These are phyloP conservation scores for Xestia sexstrigata DNA, from an alignment of 2,888 invertebrate species.

Conservation along the genomic window DNA sequence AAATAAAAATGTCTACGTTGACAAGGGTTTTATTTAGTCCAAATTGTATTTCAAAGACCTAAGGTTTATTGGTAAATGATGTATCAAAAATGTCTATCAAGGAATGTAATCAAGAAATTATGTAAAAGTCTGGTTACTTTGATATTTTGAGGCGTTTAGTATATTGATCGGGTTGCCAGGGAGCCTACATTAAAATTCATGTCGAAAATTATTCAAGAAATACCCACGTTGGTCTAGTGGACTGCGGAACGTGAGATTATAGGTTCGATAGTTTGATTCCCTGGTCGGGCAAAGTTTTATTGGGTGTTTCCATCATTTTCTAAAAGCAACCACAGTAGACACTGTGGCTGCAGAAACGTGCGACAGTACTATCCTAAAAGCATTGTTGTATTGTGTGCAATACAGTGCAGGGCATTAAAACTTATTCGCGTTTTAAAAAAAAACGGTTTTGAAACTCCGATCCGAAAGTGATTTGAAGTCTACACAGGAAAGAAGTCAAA, in stretches of 20 bases:
- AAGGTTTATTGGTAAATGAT: conserved; percentile 47
- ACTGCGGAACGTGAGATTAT: neutral
- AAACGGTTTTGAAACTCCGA: too few relatives aligned
- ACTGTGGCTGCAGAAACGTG: too few relatives aligned
- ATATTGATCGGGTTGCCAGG: conserved; percentile 1
- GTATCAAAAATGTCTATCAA: conserved; percentile 27
- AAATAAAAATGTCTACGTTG: conserved; percentile 32
- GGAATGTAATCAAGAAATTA: conserved; percentile 21
- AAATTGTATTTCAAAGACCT: conserved; percentile 21
- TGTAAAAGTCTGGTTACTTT: conserved; percentile 3
- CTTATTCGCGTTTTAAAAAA: too few relatives aligned
- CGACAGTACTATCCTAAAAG: too few relatives aligned
- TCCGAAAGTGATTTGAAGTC: neutral
- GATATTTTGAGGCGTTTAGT: neutral
- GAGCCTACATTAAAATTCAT: neutral
- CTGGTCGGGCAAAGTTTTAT: neutral
- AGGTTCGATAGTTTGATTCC: neutral
- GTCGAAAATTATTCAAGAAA: neutral
- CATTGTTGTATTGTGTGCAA: too few relatives aligned
- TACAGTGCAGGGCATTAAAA: too few relatives aligned
- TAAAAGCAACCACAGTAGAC: neutral
- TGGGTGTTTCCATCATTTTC: neutral
- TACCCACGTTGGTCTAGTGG: too few relatives aligned
- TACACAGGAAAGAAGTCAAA: neutral
- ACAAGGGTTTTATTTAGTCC: conserved; percentile 44